Evolutionary conservation across 2,797 vertebrate genomes (phyloP), one percentile per base, ranked within the genome.

Genomic region (Cercopithecus neglectus): DNA sequence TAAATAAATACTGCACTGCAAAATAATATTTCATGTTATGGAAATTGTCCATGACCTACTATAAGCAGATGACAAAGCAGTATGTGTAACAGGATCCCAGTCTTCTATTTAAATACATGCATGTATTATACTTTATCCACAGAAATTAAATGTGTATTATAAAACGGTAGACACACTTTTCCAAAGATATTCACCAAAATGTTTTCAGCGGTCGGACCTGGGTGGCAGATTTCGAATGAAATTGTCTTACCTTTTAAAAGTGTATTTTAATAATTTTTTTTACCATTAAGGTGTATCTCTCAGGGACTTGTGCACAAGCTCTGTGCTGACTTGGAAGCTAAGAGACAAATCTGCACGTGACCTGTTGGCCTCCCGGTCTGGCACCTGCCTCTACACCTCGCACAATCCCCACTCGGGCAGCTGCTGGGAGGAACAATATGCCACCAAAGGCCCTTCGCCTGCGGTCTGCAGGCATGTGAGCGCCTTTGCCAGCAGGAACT

Each of bases 141-240:
- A 80, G 74, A 76, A 87, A 97, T 70, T 92, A 95, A 93, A 88
- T 36, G 39, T 17, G 11, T 44, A 33, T 41, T 28, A 2, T 75
- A 28, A 59, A 89, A 95, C 72, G 8, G 41, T 87, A 95, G 22
- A 41, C n/a, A 91, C 14, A 41, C 14, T 72, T 87, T 89, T 86
- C 59, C 70, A 61, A 95, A 72, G 72, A 50, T 67, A 85, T 5
- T 88, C 8, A n/a, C 72, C 30, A 64, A 89, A 36, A 70, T 41
- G 53, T 75, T 75, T 72, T 83, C 26, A 72, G 2, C 26, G 26
- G 46, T 86, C 88, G 33, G 48, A 46, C 33, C 2, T 5, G 10
- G 2, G 22, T 89, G 48, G 41, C 24, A 44, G 39, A 55, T 44
- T 81, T 81, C n/a, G 24, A 44, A 21, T 46, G 53, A 79, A 76